These are phyloP conservation scores for Cephus pygmeus DNA, from an alignment of 2,888 invertebrate genomes.

Conservation along the genomic window DNA sequence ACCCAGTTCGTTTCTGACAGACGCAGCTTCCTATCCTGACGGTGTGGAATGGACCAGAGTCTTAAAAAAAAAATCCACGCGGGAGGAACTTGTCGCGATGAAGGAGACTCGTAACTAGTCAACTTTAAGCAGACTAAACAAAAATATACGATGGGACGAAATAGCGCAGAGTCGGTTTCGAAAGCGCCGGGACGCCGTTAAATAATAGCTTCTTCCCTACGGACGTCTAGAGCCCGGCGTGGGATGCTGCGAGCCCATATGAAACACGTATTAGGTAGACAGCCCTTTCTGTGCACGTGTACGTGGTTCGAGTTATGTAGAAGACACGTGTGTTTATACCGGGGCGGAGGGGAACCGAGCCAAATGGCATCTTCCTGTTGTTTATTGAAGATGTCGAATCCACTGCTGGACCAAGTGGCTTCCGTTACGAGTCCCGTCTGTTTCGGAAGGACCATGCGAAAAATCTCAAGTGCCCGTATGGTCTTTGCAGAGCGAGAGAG, in stretches of 20 bases:
- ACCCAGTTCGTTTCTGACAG: not conserved
- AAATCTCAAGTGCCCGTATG: not conserved
- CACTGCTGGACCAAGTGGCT: constrained; percentile 10
- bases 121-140: not conserved
- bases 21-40: not conserved
- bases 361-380: constrained; percentile 32
- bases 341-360: constrained; percentile 6
- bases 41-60: not conserved
- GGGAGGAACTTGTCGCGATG: not conserved
- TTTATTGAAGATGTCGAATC: constrained; percentile 24
- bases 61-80: not conserved
- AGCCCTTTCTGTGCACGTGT: not conserved
- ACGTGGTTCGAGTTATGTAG: not conserved
- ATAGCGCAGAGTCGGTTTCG: not conserved
- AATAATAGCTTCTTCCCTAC: not conserved
- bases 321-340: constrained; percentile 1
- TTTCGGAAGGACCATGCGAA: not conserved
- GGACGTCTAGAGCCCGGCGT: not conserved
- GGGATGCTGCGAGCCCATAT: not conserved
- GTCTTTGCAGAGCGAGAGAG: not conserved
- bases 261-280: constrained; percentile 1
- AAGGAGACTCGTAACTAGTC: not conserved
- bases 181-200: not conserved
- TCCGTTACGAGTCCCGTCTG: constrained; percentile 15
- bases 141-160: not conserved